These are phyloP conservation scores for Mormyrus hasselquistii DNA, from an alignment of 2,797 vertebrate species.

Conservation along the genomic window DNA sequence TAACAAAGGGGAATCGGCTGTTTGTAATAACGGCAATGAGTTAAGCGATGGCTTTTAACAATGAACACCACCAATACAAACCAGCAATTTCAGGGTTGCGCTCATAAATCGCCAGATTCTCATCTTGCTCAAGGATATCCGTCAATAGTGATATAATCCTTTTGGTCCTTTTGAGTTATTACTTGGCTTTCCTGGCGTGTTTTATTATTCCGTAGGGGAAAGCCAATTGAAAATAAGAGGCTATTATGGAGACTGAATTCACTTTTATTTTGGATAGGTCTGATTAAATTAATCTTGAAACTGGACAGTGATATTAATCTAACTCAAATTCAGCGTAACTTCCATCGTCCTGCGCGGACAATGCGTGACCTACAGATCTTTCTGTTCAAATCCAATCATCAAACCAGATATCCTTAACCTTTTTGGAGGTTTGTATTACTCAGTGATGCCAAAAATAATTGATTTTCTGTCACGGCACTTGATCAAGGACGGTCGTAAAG, in stretches of 20 bases:
- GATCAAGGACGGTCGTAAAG: neutral
- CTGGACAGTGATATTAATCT: neutral
- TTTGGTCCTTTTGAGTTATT: neutral
- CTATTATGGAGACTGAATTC: neutral
- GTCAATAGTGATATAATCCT: neutral
- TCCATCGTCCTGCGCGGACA: neutral
- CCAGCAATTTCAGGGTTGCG: neutral
- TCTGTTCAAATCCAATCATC: neutral
- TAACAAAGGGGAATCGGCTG: neutral
- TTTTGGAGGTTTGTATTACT: neutral
- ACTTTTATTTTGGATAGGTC: slow-evolving; percentile 1
- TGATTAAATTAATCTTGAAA: neutral
- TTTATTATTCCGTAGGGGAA: neutral
- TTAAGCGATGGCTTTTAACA: neutral
- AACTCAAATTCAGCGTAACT: neutral
- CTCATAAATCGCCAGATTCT: neutral
- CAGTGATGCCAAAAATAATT: neutral
- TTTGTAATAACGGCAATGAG: neutral
- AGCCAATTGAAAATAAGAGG: neutral
- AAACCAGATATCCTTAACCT: neutral
- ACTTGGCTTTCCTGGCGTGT: neutral
- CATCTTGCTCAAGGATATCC: slow-evolving; percentile 2
- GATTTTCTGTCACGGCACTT: neutral
- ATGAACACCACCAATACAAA: neutral
- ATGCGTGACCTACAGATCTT: neutral